Percentiles rank a stretch among this genome's conserved stretches.
These are phyloP conservation scores for Pimephales promelas DNA, from an alignment of 2,113 vertebrate species.

Conservation along the genomic window DNA sequence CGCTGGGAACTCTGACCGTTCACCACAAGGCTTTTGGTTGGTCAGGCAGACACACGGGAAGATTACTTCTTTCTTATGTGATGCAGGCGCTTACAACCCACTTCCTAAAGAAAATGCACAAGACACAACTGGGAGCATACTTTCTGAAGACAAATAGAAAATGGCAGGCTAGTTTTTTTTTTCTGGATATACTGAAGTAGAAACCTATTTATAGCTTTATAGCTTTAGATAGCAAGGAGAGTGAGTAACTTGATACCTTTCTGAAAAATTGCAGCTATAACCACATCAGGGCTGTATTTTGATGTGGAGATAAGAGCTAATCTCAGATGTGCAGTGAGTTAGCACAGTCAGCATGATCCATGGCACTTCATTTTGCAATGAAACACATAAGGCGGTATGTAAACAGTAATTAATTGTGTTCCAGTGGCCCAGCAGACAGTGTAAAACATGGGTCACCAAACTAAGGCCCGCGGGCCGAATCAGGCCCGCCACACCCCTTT, in stretches of 20 bases:
- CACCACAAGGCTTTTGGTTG: constrained; percentile 28
- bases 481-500: no score
- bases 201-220: constrained; percentile 11
- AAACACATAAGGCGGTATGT: not conserved
- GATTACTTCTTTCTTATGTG: constrained; percentile 20
- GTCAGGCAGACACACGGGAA: constrained; percentile 24
- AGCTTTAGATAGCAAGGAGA: constrained; percentile 9
- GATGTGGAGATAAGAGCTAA: constrained; percentile 22
- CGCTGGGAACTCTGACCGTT: constrained; percentile 18
- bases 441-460: no score
- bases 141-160: constrained; percentile 3
- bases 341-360: constrained; percentile 3
- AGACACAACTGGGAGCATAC: constrained; percentile 8
- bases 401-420: constrained; percentile 7
- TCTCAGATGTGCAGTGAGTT: constrained; percentile 17
- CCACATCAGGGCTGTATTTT: constrained; percentile 12
- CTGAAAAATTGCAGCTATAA: constrained; percentile 24
- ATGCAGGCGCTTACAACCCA: constrained; percentile 14
- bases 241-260: constrained; percentile 26
- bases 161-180: constrained; percentile 1
- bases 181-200: not conserved
- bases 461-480: no score
- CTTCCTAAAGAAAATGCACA: constrained; percentile 9
- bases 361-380: not conserved
- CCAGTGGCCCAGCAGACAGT: not conserved